Base-by-base conservation (phyloP, 2,113 vertebrate species). In the Canis aureus region DNA sequence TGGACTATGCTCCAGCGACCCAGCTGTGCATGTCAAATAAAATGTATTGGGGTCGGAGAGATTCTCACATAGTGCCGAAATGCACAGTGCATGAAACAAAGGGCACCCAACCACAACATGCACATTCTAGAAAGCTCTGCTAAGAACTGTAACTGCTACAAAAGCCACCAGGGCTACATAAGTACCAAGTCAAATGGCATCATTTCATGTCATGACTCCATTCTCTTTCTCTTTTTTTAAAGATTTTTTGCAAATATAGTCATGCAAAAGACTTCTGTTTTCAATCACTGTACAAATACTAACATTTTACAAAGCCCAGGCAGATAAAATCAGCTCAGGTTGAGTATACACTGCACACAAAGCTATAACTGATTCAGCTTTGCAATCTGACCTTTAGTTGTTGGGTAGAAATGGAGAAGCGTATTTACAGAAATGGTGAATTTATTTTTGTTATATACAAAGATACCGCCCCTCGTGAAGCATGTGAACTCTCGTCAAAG, bases 261-360 rank as follows among this genome's bases (percentile, higher is more conserved):
- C 94, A 98, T 98, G 96, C 96, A 98, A 76, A 53, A 43, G 62
- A 38, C 66, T 96, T 79, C 92, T 98, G 81, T 96, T 97, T 94
- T 98, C 95, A 95, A 97, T 43, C 91, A 5, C 92, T 27, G 25
- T 94, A 97, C 96, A 60, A 98, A 81, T 80, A 95, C 91, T 76
- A 98, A 96, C 96, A 97, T 90, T 98, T 98, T 87, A 94, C 97
- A 78, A 51, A 98, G 29, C 89, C n/a, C 78, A 11, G 19, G 64
- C 93, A 98, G 99, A 99, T 99, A 99, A 98, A 98, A 99, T 98
- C 98, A 98, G 96, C 91, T 95, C 80, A 96, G 97, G 94, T 69
- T 95, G 82, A 91, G 73, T 8, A 20, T 55, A 95, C 94, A 94
- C 97, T 95, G 93, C 98, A 87, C 53, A 59, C 0, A 0, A 95